Evolutionary conservation across 2,113 vertebrate genomes (phyloP).

Genomic region (Oncorhynchus mykiss): DNA sequence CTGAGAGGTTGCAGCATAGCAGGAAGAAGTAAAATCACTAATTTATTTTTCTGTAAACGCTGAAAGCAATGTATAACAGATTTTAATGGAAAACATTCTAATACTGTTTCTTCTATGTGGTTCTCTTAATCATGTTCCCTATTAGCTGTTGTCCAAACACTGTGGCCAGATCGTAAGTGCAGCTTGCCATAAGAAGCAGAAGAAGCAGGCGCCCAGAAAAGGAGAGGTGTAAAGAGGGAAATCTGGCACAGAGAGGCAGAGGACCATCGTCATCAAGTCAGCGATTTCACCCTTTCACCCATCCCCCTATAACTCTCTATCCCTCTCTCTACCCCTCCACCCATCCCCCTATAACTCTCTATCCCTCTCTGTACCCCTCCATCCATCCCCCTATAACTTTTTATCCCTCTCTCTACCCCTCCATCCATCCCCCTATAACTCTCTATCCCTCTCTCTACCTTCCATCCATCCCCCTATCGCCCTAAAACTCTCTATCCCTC

Average conservation of each 20-base stretch:
- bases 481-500: no score
- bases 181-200: slow-evolving; percentile 81
- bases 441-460: no score
- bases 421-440: no score
- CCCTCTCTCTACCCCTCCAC: neutral
- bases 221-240: slow-evolving; percentile 83
- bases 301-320: neutral
- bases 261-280: slow-evolving; percentile 78
- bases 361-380: slow-evolving; percentile 9
- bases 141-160: slow-evolving; percentile 87
- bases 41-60: no score
- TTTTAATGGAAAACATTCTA: no score
- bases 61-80: no score
- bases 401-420: neutral
- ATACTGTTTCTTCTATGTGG: slow-evolving; percentile 1
- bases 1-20: no score
- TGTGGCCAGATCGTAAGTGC: slow-evolving; percentile 85
- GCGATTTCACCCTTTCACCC: slow-evolving; percentile 7
- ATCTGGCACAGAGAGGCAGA: slow-evolving; percentile 85
- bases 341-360: neutral
- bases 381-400: neutral
- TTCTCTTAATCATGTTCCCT: slow-evolving; percentile 21
- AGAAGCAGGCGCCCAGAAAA: slow-evolving; percentile 77
- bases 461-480: no score
- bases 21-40: no score